Base-by-base conservation (phyloP, 2,113 vertebrate species). In the Menidia beryllina region DNA sequence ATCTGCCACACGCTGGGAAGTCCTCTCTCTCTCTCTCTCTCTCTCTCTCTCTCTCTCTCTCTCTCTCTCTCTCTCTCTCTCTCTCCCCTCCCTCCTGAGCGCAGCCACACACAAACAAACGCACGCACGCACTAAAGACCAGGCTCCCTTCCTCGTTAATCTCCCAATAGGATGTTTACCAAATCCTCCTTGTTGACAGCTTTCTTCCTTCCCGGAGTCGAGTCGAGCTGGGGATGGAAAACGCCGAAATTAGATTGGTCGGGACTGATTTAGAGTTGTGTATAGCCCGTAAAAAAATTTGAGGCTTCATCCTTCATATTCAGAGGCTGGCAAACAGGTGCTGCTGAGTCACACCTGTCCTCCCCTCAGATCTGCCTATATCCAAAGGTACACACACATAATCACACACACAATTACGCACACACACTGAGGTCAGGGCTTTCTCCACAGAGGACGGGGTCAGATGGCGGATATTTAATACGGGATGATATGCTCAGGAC, bases 261-360 rank as follows among this genome's bases (percentile, higher is more conserved):
- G 30, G n/a, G 55, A 74, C 15, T 50, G 45, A 75, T 70, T 51
- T 58, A 17, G 61, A 30, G 9, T 25, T 50, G 43, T 34, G n/a
- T 34, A 27, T 21, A 12, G 1, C 23, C 5, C 20, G 12, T n/a
- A n/a, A n/a, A n/a, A n/a, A 15, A 27, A 39, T 20, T 19, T 30
- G 1, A 38, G 14, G 2, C 19, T 41, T 20, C 64, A 72, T 60
- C 77, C 68, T 85, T 82, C 65, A 59, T 72, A 38, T 65, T 34
- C 36, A 62, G 51, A 47, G 68, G 49, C 73, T 56, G 58, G 36
- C 45, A 73, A 70, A 59, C 71, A 86, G 81, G 74, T 78, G 84
- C 34, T 85, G 88, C 88, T 91, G 88, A 91, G 83, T 91, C 88
- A 91, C 89, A 88, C 76, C 84, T 87, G 71, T 50, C 62, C 69